These are phyloP conservation scores for Hirtodrosophila cameraria DNA, from an alignment of 2,888 invertebrate genomes.

Conservation along the genomic window DNA sequence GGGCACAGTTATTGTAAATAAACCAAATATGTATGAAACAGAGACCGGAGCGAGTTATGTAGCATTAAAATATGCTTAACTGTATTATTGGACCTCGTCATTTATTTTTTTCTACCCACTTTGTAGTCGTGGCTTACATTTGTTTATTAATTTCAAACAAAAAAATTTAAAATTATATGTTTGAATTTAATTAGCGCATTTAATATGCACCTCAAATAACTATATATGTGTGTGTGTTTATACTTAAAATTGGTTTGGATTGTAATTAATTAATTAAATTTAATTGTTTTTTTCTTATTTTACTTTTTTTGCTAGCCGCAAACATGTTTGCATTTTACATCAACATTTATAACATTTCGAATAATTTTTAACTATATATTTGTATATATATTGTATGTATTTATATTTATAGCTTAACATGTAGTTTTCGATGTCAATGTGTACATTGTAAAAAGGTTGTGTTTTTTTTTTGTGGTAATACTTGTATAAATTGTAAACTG, in stretches of 20 bases:
- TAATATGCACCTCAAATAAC: background rate
- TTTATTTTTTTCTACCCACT: background rate
- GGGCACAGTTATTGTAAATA: conserved; percentile 8
- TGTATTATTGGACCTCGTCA: conserved; percentile 8
- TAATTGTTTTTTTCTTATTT: conserved; percentile 44
- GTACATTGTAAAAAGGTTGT: conserved; percentile 19
- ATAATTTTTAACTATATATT: conserved; percentile 5
- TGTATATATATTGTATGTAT: conserved; percentile 8
- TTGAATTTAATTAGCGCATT: conserved; percentile 28
- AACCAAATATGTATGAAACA: background rate
- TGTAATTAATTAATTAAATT: conserved; percentile 46
- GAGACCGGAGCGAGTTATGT: background rate
- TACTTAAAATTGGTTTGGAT: conserved; percentile 36
- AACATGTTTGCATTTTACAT: conserved; percentile 56
- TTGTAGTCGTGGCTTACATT: conserved; percentile 10
- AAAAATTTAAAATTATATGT: conserved; percentile 4
- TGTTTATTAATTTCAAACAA: conserved; percentile 20
- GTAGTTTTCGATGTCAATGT: conserved; percentile 37
- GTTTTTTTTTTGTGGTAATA: conserved; percentile 10
- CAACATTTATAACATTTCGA: conserved; percentile 40
- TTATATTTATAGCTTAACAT: conserved; percentile 46
- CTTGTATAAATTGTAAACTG: background rate
- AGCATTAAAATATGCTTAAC: no score
- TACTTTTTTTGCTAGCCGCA: conserved; percentile 47
- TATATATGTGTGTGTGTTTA: conserved; percentile 7